A percentile compares a stretch with the other conserved stretches of the same genome.
These are phyloP conservation scores for Tupaia tana DNA, from an alignment of 2,113 vertebrate genomes.

Conservation along the genomic window DNA sequence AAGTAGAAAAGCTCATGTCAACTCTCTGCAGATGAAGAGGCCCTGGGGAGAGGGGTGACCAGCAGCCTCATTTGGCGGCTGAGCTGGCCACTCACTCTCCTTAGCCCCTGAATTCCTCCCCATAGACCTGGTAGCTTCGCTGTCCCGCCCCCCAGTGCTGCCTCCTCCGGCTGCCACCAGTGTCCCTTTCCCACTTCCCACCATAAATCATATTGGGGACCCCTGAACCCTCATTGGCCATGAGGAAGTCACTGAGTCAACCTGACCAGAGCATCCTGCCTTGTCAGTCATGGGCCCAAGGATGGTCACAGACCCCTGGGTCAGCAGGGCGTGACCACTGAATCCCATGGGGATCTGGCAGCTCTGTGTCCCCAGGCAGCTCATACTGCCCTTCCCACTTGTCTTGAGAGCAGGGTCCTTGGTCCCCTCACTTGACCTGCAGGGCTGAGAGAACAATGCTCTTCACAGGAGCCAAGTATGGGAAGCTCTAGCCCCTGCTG, in stretches of 20 bases:
- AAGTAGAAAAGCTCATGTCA: no score
- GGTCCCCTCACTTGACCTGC: neutral
- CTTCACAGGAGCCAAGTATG: neutral
- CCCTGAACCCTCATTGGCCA: no score
- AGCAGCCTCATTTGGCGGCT: no score
- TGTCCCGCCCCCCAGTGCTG: no score
- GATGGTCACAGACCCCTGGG: no score
- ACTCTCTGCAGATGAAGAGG: no score
- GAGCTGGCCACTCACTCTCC: no score
- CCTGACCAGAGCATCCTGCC: neutral
- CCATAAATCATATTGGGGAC: neutral
- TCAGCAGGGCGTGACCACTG: neutral
- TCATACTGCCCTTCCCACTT: neutral
- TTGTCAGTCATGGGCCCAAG: neutral
- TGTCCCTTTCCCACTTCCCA: neutral
- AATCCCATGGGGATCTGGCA: neutral
- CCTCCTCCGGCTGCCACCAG: neutral
- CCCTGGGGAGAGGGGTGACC: no score
- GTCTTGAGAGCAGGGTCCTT: neutral
- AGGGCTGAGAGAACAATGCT: fast-evolving
- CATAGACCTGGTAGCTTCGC: neutral
- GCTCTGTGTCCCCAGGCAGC: neutral
- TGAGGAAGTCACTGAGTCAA: neutral
- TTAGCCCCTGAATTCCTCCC: no score
- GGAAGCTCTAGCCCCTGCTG: neutral